Base-by-base conservation (phyloP, 2,888 invertebrate genomes). In the Cheilosia scutellata region DNA sequence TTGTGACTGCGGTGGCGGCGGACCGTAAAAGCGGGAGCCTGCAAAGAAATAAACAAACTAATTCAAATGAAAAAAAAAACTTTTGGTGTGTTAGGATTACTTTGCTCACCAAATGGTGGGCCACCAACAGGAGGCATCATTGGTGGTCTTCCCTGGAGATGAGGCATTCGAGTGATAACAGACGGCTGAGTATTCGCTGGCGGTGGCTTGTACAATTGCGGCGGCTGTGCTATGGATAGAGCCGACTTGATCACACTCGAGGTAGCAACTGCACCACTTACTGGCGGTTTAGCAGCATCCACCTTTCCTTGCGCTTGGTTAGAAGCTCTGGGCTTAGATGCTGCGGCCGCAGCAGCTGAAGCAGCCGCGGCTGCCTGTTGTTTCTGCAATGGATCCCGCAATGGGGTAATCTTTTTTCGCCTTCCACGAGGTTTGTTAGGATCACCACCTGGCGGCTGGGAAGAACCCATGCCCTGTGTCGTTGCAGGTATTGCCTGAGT, bases 141-240 rank as follows among this genome's bases (percentile, higher is more conserved):
- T 55, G 5, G 58, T 40, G 63, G 88, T 57, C 82, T 87, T 72
- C 49, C 87, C 33, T 89, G 87, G 31, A 89, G 86, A 88, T 94
- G 94, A 53, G 95, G 92, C 94, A 95, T 94, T 87, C 95, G 92
- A 7, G 94, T 95, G 57, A 95, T 95, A 6, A 95, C 95, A 49
- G 95, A 95, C 0, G 94, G 93, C 40, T 93, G 92, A 1, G 93
- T 74, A 29, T 89, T 88, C 49, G 70, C 86, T 7, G 82, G 57
- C 33, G 92, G 92, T 76, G 93, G 93, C 25, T 93, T 93, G 87
- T 93, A 94, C 4, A 93, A 92, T 88, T 93, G 93, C 2, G 93
- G 93, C 6, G 93, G 93, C 57, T 93, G 92, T 4, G 93, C 93
- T 76, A 93, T 91, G 47, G 88, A 92, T 25, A 84, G 37, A 31